Percentiles rank a stretch among this genome's conserved stretches.
Conservation (phyloP, 2,113 vertebrate genomes). For the Ibidorhyncha struthersii region DNA sequence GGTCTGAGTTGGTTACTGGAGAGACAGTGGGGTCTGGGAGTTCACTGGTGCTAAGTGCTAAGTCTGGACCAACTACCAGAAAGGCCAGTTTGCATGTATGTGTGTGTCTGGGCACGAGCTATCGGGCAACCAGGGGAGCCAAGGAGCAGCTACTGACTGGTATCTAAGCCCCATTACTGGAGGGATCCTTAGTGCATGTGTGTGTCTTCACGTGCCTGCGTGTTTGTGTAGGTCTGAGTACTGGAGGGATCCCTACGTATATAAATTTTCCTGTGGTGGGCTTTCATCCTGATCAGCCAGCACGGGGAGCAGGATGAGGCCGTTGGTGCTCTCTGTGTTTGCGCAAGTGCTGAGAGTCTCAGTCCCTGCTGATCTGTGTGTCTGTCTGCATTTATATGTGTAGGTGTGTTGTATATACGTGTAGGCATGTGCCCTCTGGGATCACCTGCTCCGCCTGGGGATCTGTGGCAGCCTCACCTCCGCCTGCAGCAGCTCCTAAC, state of each 20-base stretch:
- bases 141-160: not conserved
- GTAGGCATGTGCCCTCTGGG: not conserved
- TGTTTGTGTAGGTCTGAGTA: not conserved
- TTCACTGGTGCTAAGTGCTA: not conserved
- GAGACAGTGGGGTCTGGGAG: not conserved
- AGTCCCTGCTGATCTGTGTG: not conserved
- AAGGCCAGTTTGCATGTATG: not conserved
- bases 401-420: accelerated
- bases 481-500: not conserved
- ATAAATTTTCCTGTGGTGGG: not conserved
- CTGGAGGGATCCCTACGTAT: not conserved
- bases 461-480: accelerated
- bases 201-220: not conserved
- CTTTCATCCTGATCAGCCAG: not conserved
- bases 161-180: not conserved
- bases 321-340: not conserved
- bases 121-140: not conserved
- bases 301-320: not conserved
- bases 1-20: not conserved
- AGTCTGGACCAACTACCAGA: not conserved
- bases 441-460: not conserved
- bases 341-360: accelerated
- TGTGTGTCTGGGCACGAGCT: not conserved
- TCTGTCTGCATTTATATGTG: not conserved
- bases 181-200: not conserved